Conservation (phyloP, 2,113 vertebrate genomes). For the Upupa epops region DNA sequence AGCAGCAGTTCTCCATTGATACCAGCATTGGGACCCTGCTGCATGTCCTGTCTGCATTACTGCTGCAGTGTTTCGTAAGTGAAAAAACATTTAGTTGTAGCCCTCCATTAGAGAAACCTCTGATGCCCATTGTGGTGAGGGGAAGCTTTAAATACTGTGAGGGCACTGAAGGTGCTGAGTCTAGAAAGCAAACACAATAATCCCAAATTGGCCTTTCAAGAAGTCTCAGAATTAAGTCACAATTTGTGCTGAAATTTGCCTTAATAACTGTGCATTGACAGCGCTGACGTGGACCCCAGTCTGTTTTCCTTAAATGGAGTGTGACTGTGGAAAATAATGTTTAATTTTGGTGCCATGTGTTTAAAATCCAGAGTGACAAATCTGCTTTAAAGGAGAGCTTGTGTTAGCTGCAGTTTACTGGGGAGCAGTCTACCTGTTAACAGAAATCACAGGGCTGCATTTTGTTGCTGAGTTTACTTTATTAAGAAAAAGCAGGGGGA, state of each 20-base stretch:
- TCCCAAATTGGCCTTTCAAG: background rate
- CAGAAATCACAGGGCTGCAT: background rate
- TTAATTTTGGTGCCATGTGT: background rate
- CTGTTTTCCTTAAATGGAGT: background rate
- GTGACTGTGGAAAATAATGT: background rate
- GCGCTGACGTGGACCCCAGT: background rate
- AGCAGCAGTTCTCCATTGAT: background rate
- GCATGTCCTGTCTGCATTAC: background rate
- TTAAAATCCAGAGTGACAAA: background rate
- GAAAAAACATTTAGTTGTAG: background rate
- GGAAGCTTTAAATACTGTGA: background rate
- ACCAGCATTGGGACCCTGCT: background rate
- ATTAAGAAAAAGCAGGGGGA: background rate
- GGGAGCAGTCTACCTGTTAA: background rate
- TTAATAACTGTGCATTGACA: background rate
- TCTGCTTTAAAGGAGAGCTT: background rate
- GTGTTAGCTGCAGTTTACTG: background rate
- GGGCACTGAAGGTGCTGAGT: background rate
- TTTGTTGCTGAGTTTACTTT: background rate
- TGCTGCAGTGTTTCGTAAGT: background rate
- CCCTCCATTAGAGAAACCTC: background rate
- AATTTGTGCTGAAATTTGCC: background rate
- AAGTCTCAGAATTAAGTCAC: background rate
- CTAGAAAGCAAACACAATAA: background rate
- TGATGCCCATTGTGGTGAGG: background rate